Evolutionary conservation across 2,888 invertebrate genomes (phyloP), one percentile per base, ranked within the genome.

Genomic region (Pheosia tremula): DNA sequence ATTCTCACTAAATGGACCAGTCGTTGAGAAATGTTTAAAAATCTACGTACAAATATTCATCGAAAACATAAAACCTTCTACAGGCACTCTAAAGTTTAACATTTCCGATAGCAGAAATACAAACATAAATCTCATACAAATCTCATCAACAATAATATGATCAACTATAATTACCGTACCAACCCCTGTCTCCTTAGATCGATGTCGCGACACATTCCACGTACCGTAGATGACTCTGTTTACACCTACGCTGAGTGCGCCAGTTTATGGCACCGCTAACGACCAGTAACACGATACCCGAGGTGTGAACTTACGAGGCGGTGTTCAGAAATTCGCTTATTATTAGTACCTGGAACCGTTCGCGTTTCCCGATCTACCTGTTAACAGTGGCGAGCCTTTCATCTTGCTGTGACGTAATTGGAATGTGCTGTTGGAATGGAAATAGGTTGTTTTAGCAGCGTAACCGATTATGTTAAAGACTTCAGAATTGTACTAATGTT

Each of bases 291-390:
- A 69, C 75, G 83, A 84, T 80, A 79, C 63, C 61, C 67, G 76
- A 81, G 80, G 81, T 84, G 83, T 80, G 79, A 82, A 84, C 72
- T 68, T 68, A 74, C 69, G 61, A 72, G 69, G 61, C 60, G 67
- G 71, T 82, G 76, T 81, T 67, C 43, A 71, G 85, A 82, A 78
- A 80, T 76, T 74, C 59, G 72, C 74, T 77, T 80, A 80, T 80
- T 81, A 82, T 79, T 81, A 75, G 77, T 85, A 81, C 81, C 70
- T 78, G 75, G 81, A 83, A 84, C 59, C 6, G 69, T 66, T 69
- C 60, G 67, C 69, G 72, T 77, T 76, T 72, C 69, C 78, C 78
- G 78, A 82, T 82, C 76, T 75, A 72, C 63, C 68, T 62, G 65
- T 61, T 61, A 66, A 61, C 67, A 61, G 62, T 58, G 67, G 60